Conservation (phyloP, 92 coral and sea anemone species). For the Phenganax marumi region DNA sequence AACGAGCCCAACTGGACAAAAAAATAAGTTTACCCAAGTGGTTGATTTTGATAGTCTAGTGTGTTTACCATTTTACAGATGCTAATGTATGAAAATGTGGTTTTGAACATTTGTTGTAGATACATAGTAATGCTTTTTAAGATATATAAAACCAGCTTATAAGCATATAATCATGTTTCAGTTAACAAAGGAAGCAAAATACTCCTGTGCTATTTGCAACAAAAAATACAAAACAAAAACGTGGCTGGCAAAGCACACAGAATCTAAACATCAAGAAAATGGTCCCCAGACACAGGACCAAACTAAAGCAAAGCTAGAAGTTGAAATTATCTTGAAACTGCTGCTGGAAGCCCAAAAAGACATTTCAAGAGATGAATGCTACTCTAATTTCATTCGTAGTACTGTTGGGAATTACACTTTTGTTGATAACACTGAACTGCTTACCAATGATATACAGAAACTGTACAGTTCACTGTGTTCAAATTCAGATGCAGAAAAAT, state of each 20-base stretch:
- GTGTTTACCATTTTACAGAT: not conserved
- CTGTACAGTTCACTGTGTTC: not conserved
- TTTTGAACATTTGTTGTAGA: not conserved
- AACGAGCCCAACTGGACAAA: too few species aligned
- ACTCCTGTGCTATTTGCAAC: conserved; percentile 5
- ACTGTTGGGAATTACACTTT: conserved; percentile 5
- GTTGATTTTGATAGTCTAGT: not conserved
- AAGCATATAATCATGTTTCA: not conserved
- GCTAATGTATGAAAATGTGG: not conserved
- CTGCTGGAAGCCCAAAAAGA: not conserved
- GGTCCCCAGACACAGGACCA: not conserved
- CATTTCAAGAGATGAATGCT: conserved; percentile 6
- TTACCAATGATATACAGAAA: conserved; percentile 5
- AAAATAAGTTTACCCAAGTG: not conserved
- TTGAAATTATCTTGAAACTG: not conserved
- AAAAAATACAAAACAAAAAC: not conserved
- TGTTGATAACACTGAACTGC: conserved; percentile 1
- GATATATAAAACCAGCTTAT: too few species aligned
- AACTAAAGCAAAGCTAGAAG: not conserved
- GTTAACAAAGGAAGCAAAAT: conserved; percentile 9
- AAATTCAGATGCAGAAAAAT: conserved; percentile 8
- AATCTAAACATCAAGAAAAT: conserved; percentile 1
- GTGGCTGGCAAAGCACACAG: not conserved
- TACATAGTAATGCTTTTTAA: too few species aligned
- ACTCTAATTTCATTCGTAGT: not conserved